These are phyloP conservation scores for Brachionus plicatilis DNA, from an alignment of 1,140 invertebrate genomes.

Conservation along the genomic window DNA sequence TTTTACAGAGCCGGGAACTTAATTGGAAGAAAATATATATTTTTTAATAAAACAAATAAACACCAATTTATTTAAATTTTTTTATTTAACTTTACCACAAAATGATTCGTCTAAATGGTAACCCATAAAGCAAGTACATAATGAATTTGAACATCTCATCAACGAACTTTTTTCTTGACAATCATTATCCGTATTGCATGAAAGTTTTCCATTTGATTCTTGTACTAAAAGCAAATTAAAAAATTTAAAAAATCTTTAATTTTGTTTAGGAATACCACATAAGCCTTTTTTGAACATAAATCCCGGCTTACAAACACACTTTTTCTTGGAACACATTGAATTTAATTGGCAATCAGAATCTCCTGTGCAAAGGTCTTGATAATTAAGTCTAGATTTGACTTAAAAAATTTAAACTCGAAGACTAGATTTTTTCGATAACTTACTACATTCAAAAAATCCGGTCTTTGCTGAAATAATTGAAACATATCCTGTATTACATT, in stretches of 20 bases:
- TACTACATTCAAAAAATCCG: conserved; percentile 11
- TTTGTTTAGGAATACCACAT: background rate
- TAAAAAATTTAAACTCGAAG: background rate
- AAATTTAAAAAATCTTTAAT: too few relatives aligned
- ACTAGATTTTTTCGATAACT: background rate
- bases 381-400: background rate
- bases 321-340: conserved; percentile 7
- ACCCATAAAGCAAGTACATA: background rate
- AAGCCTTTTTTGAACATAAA: background rate
- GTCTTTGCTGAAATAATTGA: background rate
- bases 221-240: background rate
- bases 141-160: background rate
- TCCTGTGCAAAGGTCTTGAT: background rate
- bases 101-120: background rate
- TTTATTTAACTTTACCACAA: background rate
- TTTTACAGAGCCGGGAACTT: background rate
- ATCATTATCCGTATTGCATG: background rate
- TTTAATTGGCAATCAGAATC: background rate
- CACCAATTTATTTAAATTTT: background rate
- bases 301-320: background rate
- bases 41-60: too few relatives aligned
- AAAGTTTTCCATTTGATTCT: background rate
- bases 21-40: background rate
- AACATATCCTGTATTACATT: background rate
- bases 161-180: background rate